These are phyloP conservation scores for Anguilla pacifica DNA, from an alignment of 2,797 vertebrate genomes.

Conservation along the genomic window DNA sequence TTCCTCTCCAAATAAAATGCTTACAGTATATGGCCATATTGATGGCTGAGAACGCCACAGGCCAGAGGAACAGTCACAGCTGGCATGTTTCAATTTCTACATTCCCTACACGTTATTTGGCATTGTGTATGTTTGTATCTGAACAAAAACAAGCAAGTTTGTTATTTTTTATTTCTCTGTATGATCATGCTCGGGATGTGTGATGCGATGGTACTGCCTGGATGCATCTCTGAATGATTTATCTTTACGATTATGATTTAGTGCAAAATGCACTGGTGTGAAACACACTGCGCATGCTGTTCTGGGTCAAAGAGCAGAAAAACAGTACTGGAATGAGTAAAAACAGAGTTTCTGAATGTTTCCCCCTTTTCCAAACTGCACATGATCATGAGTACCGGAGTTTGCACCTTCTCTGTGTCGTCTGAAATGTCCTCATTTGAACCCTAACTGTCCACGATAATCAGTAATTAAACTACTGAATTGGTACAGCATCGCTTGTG, in stretches of 20 bases:
- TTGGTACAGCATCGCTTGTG: constrained; percentile 1
- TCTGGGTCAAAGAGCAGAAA: constrained; percentile 53
- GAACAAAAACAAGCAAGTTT: constrained; percentile 39
- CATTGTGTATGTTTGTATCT: constrained; percentile 49
- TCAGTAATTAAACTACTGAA: constrained; percentile 25
- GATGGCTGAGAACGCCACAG: constrained; percentile 35
- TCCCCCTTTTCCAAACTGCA: constrained; percentile 38
- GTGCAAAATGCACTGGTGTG: constrained; percentile 83
- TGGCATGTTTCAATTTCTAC: constrained; percentile 59
- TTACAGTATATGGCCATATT: constrained; percentile 42
- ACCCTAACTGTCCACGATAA: background rate
- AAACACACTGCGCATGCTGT: constrained; percentile 77
- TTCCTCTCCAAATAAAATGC: constrained; percentile 45
- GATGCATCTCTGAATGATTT: constrained; percentile 82
- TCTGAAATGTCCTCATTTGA: background rate
- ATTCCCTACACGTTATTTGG: constrained; percentile 53
- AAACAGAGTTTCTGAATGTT: constrained; percentile 63
- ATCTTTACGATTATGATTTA: constrained; percentile 64
- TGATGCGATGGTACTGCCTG: constrained; percentile 79
- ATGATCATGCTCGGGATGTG: constrained; percentile 85
- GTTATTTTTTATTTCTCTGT: constrained; percentile 47
- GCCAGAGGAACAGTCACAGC: constrained; percentile 44
- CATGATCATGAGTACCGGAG: background rate
- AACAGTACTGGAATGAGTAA: constrained; percentile 46
- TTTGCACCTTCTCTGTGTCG: background rate